phyloP scores from a whole-genome alignment of 2,888 invertebrate species.

The Pristionchus mayeri region DNA sequence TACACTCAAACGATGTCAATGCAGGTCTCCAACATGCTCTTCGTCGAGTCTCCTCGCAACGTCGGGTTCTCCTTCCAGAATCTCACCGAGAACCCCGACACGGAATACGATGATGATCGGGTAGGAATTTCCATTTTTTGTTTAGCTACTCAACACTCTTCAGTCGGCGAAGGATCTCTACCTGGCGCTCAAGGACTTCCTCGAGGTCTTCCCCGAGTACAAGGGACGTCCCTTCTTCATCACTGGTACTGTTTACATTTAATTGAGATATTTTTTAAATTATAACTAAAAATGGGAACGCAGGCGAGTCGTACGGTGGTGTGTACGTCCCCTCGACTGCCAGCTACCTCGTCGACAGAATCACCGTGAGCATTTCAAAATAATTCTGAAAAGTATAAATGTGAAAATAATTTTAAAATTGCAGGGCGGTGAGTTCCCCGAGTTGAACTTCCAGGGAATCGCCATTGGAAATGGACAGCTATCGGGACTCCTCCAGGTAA shows the following conservation, averaged over 20 bases:
- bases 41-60: constrained; percentile 79
- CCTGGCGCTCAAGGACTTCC: constrained; percentile 78
- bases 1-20: not conserved
- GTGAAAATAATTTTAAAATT: constrained; percentile 49
- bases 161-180: constrained; percentile 78
- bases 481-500: constrained; percentile 54
- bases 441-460: constrained; percentile 67
- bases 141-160: constrained; percentile 34
- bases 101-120: constrained; percentile 61
- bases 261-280: not conserved
- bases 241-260: constrained; percentile 48
- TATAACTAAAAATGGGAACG: not conserved
- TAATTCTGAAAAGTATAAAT: not conserved
- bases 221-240: constrained; percentile 77
- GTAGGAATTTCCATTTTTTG: constrained; percentile 48
- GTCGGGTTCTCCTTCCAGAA: constrained; percentile 78
- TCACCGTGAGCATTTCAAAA: constrained; percentile 56
- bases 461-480: constrained; percentile 72
- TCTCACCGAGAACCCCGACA: constrained; percentile 60
- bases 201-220: constrained; percentile 78
- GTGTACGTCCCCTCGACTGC: constrained; percentile 66
- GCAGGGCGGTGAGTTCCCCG: constrained; percentile 55
- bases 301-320: constrained; percentile 67
- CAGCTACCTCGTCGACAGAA: constrained; percentile 63
- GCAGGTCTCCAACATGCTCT: constrained; percentile 79